Evolutionary conservation across 2,888 invertebrate genomes (phyloP).

Genomic region (Phortica okadai): DNA sequence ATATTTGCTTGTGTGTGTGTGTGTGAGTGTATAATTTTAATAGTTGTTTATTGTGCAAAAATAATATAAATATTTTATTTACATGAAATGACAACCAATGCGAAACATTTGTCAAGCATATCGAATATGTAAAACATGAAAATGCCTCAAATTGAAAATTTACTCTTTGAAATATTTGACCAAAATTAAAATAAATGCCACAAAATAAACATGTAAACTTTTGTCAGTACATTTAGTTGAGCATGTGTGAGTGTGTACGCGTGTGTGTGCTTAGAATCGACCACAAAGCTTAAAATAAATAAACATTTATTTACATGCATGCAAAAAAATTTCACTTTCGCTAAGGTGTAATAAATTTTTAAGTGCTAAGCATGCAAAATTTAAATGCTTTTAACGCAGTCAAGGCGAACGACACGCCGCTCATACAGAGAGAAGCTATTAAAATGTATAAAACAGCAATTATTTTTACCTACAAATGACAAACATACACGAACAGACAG

Average conservation of each 20-base stretch:
- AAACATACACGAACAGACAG: slow-evolving; percentile 4
- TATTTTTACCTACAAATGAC: slow-evolving; percentile 42
- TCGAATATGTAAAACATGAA: background rate
- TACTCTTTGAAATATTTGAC: background rate
- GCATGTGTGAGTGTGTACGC: too few species aligned
- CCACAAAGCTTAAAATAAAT: slow-evolving; percentile 8
- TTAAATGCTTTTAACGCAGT: slow-evolving; percentile 25
- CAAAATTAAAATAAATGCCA: slow-evolving; percentile 14
- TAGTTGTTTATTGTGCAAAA: background rate
- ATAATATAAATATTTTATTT: background rate
- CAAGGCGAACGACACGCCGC: background rate
- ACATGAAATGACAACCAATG: background rate
- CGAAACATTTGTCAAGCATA: background rate
- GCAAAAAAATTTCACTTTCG: slow-evolving; percentile 25
- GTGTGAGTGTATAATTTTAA: background rate
- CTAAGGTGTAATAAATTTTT: slow-evolving; percentile 16
- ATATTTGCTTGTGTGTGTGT: too few species aligned
- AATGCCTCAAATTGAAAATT: background rate
- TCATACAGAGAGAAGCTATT: slow-evolving; percentile 11
- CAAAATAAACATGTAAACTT: slow-evolving; percentile 21
- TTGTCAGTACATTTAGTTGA: background rate
- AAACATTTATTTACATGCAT: background rate
- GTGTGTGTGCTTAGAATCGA: background rate
- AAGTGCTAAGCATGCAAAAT: slow-evolving; percentile 15
- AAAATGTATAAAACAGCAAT: slow-evolving; percentile 33